These are phyloP conservation scores for Ptilorrhoa leucosticta DNA, from an alignment of 2,113 vertebrate genomes.

Conservation along the genomic window DNA sequence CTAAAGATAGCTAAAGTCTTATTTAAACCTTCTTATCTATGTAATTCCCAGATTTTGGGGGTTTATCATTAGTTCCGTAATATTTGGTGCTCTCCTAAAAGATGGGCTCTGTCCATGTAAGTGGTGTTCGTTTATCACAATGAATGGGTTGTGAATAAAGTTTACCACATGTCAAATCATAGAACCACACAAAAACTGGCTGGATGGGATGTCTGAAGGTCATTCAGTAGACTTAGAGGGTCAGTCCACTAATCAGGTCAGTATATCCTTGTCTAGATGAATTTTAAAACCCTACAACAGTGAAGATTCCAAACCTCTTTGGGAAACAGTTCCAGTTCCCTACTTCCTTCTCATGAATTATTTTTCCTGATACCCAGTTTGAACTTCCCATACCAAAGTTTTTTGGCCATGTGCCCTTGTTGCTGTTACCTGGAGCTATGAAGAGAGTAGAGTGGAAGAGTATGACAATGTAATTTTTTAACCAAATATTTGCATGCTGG, in stretches of 20 bases:
- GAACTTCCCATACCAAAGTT: not conserved
- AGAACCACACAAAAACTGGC: not conserved
- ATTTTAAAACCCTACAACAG: not conserved
- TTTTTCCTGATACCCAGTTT: not conserved
- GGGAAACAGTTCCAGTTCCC: not conserved
- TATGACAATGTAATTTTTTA: not conserved
- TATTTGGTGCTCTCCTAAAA: not conserved
- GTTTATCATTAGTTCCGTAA: not conserved
- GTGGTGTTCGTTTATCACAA: not conserved
- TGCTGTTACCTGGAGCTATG: not conserved
- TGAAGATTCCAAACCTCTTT: not conserved
- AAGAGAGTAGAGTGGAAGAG: not conserved
- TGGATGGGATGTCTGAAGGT: not conserved
- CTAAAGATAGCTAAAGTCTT: not conserved
- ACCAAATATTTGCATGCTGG: not conserved
- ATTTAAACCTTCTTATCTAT: not conserved
- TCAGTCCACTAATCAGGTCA: not conserved
- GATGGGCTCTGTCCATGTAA: not conserved
- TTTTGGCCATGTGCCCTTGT: not conserved
- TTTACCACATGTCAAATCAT: not conserved
- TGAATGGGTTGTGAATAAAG: not conserved
- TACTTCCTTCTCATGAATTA: not conserved
- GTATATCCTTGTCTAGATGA: not conserved
- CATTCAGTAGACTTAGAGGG: not conserved
- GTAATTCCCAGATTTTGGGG: not conserved